Percentiles rank a stretch among this genome's conserved stretches.
phyloP scores from a whole-genome alignment of 2,888 invertebrate genomes.

The Ditylenchus weischeri region DNA sequence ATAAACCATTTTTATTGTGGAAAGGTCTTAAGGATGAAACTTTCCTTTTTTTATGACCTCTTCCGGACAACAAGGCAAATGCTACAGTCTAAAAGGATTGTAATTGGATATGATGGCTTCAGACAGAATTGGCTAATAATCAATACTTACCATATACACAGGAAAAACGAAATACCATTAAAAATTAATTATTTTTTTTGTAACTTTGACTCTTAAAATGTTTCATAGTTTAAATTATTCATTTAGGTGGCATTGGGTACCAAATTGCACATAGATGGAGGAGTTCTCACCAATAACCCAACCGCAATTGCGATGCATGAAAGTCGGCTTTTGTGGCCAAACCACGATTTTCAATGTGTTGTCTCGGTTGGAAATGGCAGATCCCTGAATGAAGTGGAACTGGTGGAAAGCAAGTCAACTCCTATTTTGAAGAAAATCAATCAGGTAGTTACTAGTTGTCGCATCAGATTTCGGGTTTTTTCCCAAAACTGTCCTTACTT shows the following conservation, averaged over 20 bases:
- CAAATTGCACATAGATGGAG: slow-evolving; percentile 49
- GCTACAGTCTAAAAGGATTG: no score
- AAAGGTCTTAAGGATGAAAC: no score
- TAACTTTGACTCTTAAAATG: no score
- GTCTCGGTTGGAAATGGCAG: slow-evolving; percentile 77
- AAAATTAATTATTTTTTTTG: no score
- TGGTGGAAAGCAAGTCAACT: slow-evolving; percentile 37
- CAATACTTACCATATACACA: no score
- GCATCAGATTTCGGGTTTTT: not conserved
- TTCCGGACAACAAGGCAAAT: no score
- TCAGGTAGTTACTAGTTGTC: slow-evolving; percentile 17
- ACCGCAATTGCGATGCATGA: slow-evolving; percentile 75
- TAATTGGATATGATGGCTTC: no score
- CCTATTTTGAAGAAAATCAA: slow-evolving; percentile 36
- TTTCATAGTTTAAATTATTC: no score
- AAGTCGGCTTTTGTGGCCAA: slow-evolving; percentile 77
- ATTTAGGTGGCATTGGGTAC: slow-evolving; percentile 36
- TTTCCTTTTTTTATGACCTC: no score
- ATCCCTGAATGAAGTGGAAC: slow-evolving; percentile 56
- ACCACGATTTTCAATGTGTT: slow-evolving; percentile 72
- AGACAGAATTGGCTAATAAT: no score
- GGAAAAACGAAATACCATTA: no score
- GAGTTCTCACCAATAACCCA: slow-evolving; percentile 38
- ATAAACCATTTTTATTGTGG: no score
- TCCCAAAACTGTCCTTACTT: not conserved